Percentiles rank a stretch among this genome's conserved stretches.
Evolutionary conservation across 2,888 invertebrate species (phyloP).

Genomic region (Cosmia pyralina): DNA sequence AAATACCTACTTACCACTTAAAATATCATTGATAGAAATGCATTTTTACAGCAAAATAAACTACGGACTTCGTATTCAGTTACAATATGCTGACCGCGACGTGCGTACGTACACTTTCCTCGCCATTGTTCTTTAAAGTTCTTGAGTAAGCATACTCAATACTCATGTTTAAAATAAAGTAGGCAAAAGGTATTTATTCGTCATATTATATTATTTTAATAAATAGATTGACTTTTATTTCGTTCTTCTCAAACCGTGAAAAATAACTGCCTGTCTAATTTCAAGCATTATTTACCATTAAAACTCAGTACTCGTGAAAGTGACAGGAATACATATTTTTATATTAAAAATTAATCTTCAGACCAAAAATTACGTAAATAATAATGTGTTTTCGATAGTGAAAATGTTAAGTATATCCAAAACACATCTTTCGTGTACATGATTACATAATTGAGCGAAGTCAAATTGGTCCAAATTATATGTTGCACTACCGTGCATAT

Average conservation of each 20-base stretch:
- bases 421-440: constrained; percentile 58
- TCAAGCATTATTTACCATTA: neutral
- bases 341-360: constrained; percentile 46
- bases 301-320: constrained; percentile 19
- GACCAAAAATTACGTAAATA: constrained; percentile 49
- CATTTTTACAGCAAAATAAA: too few species aligned
- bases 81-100: too few species aligned
- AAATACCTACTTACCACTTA: too few species aligned
- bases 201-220: neutral
- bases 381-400: constrained; percentile 48
- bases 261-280: neutral
- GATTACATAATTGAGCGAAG: constrained; percentile 64
- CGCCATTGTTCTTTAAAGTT: too few species aligned
- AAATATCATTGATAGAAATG: too few species aligned
- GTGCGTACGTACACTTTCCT: too few species aligned
- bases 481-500: constrained; percentile 54
- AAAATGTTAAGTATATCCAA: constrained; percentile 59
- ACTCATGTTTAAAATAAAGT: neutral
- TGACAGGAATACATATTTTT: constrained; percentile 23
- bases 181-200: neutral
- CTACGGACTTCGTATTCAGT: too few species aligned
- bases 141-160: too few species aligned
- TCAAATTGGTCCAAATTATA: constrained; percentile 65
- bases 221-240: too few species aligned
- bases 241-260: too few species aligned